Evolutionary conservation across 2,113 vertebrate species (phyloP), one percentile per base, ranked within the genome.

Genomic region (Catagonus wagneri): DNA sequence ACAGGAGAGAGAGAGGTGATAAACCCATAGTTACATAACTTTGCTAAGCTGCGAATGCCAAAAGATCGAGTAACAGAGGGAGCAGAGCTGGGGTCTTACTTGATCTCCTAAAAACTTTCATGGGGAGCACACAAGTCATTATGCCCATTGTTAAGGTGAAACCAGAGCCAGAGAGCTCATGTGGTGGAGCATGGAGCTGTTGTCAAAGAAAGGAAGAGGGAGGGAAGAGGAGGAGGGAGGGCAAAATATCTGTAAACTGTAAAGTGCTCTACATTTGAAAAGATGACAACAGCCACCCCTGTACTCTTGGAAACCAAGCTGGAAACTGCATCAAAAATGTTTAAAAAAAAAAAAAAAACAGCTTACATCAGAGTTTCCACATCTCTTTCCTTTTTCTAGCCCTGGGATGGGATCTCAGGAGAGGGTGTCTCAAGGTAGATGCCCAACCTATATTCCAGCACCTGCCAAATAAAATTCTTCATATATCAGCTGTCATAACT

Each of bases 391-490:
- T 75, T 94, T 90, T 34, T 65, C 78, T 79, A 58, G 50, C 12
- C 89, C 80, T 50, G 19, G 29, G 13, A 22, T 68, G 29, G 39
- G 11, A 5, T 61, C n/a, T 29, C 72, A 69, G 61, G n/a, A 32
- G 13, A n/a, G 6, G 6, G 0, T 11, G 7, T 89, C 74, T 94
- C 91, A 36, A 9, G 6, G 34, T 25, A 63, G 63, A 92, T 9
- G 63, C 15, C n/a, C 56, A 60, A 12, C 12, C n/a, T 84, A 52
- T 32, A 71, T 52, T 56, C 68, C 93, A 27, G 58, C 25, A 9
- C 44, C 74, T 32, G 50, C 63, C 89, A 95, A 89, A 89, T 11
- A 56, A 65, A 97, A 75, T 27, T 66, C 39, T 79, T 96, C 50
- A 39, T 58, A 0, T 75, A n/a, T 78, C 44, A 87, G 71, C 20